phyloP scores from a whole-genome alignment of 2,113 vertebrate genomes.

The Galemys pyrenaicus region DNA sequence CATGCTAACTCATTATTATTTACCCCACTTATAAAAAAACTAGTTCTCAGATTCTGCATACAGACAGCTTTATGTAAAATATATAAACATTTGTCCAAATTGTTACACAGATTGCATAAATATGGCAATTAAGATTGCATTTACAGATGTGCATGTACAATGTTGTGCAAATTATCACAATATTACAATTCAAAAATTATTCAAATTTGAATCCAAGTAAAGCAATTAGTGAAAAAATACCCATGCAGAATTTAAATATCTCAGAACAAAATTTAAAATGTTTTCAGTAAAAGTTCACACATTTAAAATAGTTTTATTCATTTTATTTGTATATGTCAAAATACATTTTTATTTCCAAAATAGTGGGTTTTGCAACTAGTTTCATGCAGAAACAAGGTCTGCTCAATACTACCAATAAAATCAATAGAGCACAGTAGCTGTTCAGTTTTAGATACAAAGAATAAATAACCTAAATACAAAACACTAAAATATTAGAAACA shows the following conservation, averaged over 20 bases:
- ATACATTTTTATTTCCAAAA: conserved; percentile 93
- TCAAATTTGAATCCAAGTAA: conserved; percentile 81
- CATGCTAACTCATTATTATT: conserved; percentile 50
- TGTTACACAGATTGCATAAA: conserved; percentile 87
- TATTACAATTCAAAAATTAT: conserved; percentile 83
- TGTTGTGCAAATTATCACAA: conserved; percentile 86
- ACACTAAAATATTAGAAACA: conserved; percentile 93
- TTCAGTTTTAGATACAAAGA: conserved; percentile 91
- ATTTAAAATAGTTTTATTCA: conserved; percentile 91
- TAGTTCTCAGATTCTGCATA: conserved; percentile 83
- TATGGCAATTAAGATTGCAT: conserved; percentile 85
- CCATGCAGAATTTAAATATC: conserved; percentile 83
- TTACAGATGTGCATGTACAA: conserved; percentile 88
- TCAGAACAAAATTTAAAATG: conserved; percentile 82
- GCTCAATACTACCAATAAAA: conserved; percentile 93
- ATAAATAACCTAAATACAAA: conserved; percentile 95
- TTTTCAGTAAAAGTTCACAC: conserved; percentile 89
- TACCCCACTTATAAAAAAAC: conserved; percentile 69
- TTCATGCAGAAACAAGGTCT: conserved; percentile 93
- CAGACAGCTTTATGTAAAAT: conserved; percentile 88
- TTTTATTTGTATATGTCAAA: conserved; percentile 95
- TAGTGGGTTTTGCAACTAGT: conserved; percentile 91
- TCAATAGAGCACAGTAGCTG: conserved; percentile 91
- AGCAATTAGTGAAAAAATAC: conserved; percentile 82
- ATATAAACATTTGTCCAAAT: conserved; percentile 87